Evolutionary conservation across 2,888 invertebrate species (phyloP).

Genomic region (Drosophila picticornis): DNA sequence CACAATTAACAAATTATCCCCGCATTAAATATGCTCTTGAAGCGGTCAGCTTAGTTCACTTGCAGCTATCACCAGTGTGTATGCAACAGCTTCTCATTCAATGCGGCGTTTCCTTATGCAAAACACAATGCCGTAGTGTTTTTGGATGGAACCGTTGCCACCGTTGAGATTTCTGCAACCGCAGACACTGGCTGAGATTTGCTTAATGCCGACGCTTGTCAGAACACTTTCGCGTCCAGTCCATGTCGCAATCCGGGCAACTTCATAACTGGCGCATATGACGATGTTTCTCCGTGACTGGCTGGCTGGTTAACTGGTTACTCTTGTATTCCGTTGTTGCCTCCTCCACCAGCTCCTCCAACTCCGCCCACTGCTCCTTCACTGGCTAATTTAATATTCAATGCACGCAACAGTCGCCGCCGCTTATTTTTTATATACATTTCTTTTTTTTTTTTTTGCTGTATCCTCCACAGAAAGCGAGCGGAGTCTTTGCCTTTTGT

Average conservation of each 20-base stretch:
- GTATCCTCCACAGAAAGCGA: background rate
- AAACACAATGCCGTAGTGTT: conserved; percentile 41
- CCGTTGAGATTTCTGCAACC: conserved; percentile 34
- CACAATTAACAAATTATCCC: conserved; percentile 52
- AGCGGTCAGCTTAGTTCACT: conserved; percentile 1
- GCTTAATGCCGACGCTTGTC: conserved; percentile 35
- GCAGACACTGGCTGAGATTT: conserved; percentile 29
- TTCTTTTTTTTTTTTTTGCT: conserved; percentile 5
- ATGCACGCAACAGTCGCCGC: conserved; percentile 73
- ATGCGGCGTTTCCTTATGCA: conserved; percentile 38
- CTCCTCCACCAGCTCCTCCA: background rate
- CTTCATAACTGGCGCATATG: conserved; percentile 45
- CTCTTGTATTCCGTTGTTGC: conserved; percentile 7
- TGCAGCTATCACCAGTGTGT: background rate
- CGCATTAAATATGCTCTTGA: background rate
- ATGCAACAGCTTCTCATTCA: background rate
- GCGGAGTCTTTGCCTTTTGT: conserved; percentile 35
- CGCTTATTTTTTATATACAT: conserved; percentile 57
- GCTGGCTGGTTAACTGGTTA: conserved; percentile 19
- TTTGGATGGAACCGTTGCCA: conserved; percentile 16
- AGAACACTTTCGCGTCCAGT: conserved; percentile 13
- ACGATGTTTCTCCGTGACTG: conserved; percentile 37
- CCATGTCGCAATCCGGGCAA: conserved; percentile 36
- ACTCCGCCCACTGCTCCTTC: conserved; percentile 1
- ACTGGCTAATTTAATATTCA: conserved; percentile 74